Percentiles rank a stretch among this genome's conserved stretches.
Conservation (phyloP, 2,797 vertebrate species). For the Sebastes trivittatus region DNA sequence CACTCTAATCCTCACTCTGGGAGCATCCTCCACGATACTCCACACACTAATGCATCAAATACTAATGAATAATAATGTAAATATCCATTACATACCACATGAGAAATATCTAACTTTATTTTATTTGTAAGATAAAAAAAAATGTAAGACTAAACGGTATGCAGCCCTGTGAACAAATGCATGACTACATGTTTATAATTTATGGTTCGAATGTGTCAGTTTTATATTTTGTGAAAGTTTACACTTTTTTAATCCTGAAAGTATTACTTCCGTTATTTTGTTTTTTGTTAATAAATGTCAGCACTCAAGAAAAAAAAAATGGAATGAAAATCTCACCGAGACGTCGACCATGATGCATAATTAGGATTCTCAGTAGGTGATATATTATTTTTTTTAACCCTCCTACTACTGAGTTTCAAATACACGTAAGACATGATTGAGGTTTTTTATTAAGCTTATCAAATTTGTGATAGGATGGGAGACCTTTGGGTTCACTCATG, state of each 20-base stretch:
- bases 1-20: constrained; percentile 76
- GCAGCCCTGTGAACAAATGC: constrained; percentile 84
- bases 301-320: constrained; percentile 60
- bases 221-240: constrained; percentile 86
- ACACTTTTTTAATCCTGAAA: constrained; percentile 84
- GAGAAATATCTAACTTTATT: constrained; percentile 82
- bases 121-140: constrained; percentile 82
- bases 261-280: constrained; percentile 70
- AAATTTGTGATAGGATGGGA: constrained; percentile 23
- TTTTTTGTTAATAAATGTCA: constrained; percentile 76
- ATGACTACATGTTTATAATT: constrained; percentile 83
- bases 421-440: constrained; percentile 38
- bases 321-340: constrained; percentile 68
- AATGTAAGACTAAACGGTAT: constrained; percentile 80
- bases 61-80: constrained; percentile 83
- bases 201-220: constrained; percentile 82
- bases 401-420: constrained; percentile 64
- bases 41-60: constrained; percentile 76
- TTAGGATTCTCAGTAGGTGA: constrained; percentile 67
- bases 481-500: constrained; percentile 47
- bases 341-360: constrained; percentile 60
- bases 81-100: constrained; percentile 77
- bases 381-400: constrained; percentile 61
- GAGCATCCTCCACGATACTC: constrained; percentile 63
- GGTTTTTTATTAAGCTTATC: constrained; percentile 64